Conservation (phyloP, 2,888 invertebrate genomes). For the Stegophylla sp. region DNA sequence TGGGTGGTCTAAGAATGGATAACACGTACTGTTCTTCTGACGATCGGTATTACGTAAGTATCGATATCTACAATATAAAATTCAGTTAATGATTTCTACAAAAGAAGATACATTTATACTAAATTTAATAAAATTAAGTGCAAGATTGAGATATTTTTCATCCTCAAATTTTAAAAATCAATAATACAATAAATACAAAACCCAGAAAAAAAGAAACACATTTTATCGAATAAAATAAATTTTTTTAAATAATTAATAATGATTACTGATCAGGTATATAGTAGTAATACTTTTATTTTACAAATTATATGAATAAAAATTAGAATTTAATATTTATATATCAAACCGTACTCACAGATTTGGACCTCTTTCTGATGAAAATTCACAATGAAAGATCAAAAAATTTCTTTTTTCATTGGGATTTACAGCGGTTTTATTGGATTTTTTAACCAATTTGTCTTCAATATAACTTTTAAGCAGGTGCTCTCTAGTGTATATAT, state of each 20-base stretch:
- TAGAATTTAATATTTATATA: not conserved
- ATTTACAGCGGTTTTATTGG: conserved; percentile 62
- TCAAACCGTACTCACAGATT: conserved; percentile 75
- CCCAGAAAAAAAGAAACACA: too few species aligned
- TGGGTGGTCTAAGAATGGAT: conserved; percentile 87
- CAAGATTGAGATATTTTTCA: too few species aligned
- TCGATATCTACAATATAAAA: conserved; percentile 71
- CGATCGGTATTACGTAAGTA: conserved; percentile 86
- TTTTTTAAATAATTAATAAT: too few species aligned
- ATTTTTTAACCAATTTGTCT: conserved; percentile 65
- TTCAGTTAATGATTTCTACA: not conserved
- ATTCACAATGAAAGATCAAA: conserved; percentile 97
- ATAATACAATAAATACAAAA: too few species aligned
- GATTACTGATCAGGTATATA: too few species aligned
- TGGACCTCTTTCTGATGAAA: conserved; percentile 94
- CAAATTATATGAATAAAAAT: too few species aligned
- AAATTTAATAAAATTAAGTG: not conserved
- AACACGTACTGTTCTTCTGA: conserved; percentile 77
- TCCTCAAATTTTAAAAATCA: too few species aligned
- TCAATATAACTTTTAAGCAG: conserved; percentile 72
- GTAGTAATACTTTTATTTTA: too few species aligned
- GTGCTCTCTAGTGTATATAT: conserved; percentile 81
- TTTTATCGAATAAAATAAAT: too few species aligned
- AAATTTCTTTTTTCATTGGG: conserved; percentile 71
- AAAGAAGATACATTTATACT: not conserved